These are phyloP conservation scores for Egretta garzetta DNA, from an alignment of 2,113 vertebrate species.

Conservation along the genomic window DNA sequence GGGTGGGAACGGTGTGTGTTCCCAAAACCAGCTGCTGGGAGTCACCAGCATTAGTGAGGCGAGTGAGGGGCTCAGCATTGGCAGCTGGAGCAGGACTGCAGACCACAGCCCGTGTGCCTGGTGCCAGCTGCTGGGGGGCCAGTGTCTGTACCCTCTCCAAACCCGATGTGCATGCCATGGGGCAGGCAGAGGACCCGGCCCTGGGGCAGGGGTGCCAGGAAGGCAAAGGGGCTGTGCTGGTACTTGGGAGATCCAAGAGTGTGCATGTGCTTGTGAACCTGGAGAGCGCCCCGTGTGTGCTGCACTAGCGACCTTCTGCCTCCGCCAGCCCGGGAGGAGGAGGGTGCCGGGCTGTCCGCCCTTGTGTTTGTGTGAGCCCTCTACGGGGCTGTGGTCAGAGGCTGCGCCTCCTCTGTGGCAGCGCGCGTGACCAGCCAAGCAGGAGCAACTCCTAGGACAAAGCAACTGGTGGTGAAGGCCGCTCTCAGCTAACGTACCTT, in stretches of 20 bases:
- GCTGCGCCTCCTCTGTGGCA: accelerated
- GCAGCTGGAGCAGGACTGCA: too few species aligned
- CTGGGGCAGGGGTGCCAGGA: too few species aligned
- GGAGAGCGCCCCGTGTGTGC: too few species aligned
- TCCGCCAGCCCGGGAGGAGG: too few species aligned
- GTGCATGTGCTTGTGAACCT: accelerated
- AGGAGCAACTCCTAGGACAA: not conserved
- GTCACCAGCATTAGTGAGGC: not conserved
- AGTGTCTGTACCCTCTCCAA: not conserved
- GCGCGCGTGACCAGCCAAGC: accelerated
- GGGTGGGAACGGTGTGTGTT: not conserved
- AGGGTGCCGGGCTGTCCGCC: not conserved
- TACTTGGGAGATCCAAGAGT: accelerated
- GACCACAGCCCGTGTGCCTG: not conserved
- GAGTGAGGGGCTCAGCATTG: accelerated
- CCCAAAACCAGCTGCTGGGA: not conserved
- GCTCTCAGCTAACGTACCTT: not conserved
- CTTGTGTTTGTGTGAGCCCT: not conserved
- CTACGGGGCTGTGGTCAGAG: accelerated
- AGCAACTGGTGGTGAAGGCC: not conserved
- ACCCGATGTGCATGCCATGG: accelerated
- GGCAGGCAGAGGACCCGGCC: too few species aligned
- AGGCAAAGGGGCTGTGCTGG: not conserved
- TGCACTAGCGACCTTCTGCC: not conserved
- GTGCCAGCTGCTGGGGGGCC: accelerated